Conservation (phyloP, 1,140 invertebrate species). For the Doryteuthis pealeii region DNA sequence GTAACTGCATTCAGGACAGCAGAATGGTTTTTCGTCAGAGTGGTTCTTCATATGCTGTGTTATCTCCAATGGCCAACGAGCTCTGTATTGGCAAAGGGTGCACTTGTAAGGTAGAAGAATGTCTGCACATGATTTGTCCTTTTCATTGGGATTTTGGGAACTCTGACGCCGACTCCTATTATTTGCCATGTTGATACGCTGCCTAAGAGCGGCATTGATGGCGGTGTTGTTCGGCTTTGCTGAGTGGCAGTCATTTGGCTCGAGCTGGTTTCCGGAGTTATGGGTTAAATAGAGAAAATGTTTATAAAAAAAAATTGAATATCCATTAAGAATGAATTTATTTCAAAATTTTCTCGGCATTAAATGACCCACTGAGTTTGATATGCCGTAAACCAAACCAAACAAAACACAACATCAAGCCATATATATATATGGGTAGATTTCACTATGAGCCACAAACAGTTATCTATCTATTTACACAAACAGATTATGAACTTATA, state of each 20-base stretch:
- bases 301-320: no score
- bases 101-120: conserved; percentile 55
- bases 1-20: conserved; percentile 58
- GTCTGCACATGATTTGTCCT: conserved; percentile 22
- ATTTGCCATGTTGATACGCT: conserved; percentile 21
- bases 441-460: no score
- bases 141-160: neutral
- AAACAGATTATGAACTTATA: no score
- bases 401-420: no score
- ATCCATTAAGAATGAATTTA: no score
- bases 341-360: no score
- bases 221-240: no score
- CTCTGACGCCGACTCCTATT: neutral
- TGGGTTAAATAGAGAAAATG: no score
- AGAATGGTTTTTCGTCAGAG: conserved; percentile 58
- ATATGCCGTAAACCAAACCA: no score
- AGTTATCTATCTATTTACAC: no score
- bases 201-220: conserved; percentile 31
- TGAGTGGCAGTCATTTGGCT: conserved; percentile 15
- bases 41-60: conserved; percentile 61
- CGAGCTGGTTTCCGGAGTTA: neutral
- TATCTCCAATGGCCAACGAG: conserved; percentile 59
- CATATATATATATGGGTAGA: no score
- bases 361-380: no score
- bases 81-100: conserved; percentile 54